Evolutionary conservation across 2,888 invertebrate species (phyloP), one percentile per base, ranked within the genome.

Genomic region (Xestoiulus laeticollis): DNA sequence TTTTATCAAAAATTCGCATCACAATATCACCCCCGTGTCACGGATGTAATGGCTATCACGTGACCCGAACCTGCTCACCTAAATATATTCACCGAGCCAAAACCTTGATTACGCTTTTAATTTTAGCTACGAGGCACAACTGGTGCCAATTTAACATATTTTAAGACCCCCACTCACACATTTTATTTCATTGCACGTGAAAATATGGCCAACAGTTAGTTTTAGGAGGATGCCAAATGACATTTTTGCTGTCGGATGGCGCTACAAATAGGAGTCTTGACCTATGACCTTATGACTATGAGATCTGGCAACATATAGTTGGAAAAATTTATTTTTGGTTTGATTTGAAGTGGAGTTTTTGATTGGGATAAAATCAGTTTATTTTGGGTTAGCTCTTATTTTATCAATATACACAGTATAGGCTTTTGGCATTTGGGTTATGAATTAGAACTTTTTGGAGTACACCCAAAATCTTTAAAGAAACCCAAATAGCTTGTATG

Each of bases 1-100:
- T n/a, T 59, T 59, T 59, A 59, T 59, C 53, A 59, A 59, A 59
- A 59, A n/a, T 59, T 59, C 53, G n/a, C 53, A n/a, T 59, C 53
- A 5, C n/a, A 59, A 59, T 59, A 59, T 59, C 53, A 59, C 53
- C 53, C 53, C 53, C 53, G 53, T 59, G 53, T n/a, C 53, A 59
- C 53, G 53, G 19, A 19, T n/a, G 53, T 59, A 59, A 59, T 59
- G 53, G n/a, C 53, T 19, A n/a, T 59, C 53, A 59, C 53, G 53
- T 59, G 53, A 6, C 53, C 53, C 53, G n/a, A 59, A 59, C 53
- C 53, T 59, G 53, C 53, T 59, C 53, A 59, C 53, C 53, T n/a
- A 59, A 59, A 59, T 59, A n/a, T 59, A 59, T 59, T 59, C 53
- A 59, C 53, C 53, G 53, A 59, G 53, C 53, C 53, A 59, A 59